Base-by-base conservation (phyloP, 2,888 invertebrate species). In the Flexamia atlantica region DNA sequence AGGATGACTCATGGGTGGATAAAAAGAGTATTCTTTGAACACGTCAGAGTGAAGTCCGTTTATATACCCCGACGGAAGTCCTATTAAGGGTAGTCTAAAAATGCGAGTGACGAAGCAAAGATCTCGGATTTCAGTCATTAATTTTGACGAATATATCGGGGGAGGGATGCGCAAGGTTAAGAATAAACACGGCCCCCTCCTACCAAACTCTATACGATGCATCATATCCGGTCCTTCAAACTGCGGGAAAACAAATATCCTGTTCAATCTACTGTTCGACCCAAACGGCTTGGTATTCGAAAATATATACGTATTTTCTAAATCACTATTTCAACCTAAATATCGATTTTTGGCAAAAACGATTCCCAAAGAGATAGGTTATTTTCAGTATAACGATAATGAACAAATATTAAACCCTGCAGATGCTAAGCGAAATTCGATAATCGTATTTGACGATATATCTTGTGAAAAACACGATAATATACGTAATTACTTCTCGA, bases 291-390 rank as follows among this genome's bases (percentile, higher is more conserved):
- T 83, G 25, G 53, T 23, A 20, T 83, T 74, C 28, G 74, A 76
- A 23, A 83, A 83, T 76, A 23, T 83, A 9, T 83, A 72, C 25
- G 68, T 79, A 10, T 79, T 79, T 28, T 79, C 83, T 9, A 79
- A 83, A 40, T 83, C 79, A 1, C 57, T 83, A 12, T 20, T 64
- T 76, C 83, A 83, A 23, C 70, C 70, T 32, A 70, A 70, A 14
- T 70, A 70, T n/a, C 5, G n/a, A n/a, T n/a, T 70, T n/a, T 25
- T 28, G 23, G 14, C 7, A 4, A 36, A 40, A 20, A 9, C 9
- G 5, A 72, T 40, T 3, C 72, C 72, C 4, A 40, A 72, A 9
- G 20, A 40, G 12, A n/a, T 83, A 0, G 50, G 50, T 7, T 83
- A 72, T 72, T 83, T 83, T 50, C 12, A 57, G 17, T 83, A 42